Base-by-base conservation (phyloP, 2,797 vertebrate genomes). In the Gouania willdenowi region DNA sequence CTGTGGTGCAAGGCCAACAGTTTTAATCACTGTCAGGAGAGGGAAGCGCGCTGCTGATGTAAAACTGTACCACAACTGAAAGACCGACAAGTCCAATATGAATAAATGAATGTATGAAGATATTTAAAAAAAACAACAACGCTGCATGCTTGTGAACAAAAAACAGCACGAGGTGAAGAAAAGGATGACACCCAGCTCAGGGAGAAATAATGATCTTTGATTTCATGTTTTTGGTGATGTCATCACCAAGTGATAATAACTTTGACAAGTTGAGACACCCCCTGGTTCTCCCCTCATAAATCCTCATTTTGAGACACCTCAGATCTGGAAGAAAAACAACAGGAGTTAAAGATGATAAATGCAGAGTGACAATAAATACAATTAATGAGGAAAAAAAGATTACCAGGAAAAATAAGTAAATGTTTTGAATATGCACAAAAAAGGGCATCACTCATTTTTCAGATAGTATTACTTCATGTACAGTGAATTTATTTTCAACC, bases 21-120 rank as follows among this genome's bases (percentile, higher is more conserved):
- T 35, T 61, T 68, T 35, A 41, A 65, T 75, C 41, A 51, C 30
- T 45, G 46, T 43, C 40, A 65, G 54, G 46, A 26, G 62, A 55
- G 68, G 37, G 40, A 79, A 72, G 40, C 31, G n/a, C 51, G 44
- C 20, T 40, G 39, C 39, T 21, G 38, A 19, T 4, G 14, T 47
- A 18, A 38, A 16, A 46, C 17, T 60, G 63, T 41, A 52, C 51
- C 31, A 33, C 21, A 44, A 35, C 3, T 1, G 9, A 17, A 4
- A 4, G 15, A 28, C 27, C 25, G 26, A 12, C 15, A 29, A 41
- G 38, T n/a, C n/a, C n/a, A n/a, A n/a, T n/a, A n/a, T n/a, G n/a
- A n/a, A n/a, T n/a, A n/a, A 35, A 18, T 14, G 5, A 19, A 51
- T 5, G 11, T 27, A 36, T 8, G 11, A 24, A 16, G 29, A 17